phyloP scores from a whole-genome alignment of 2,113 vertebrate genomes.

The Ciconia stormi region DNA sequence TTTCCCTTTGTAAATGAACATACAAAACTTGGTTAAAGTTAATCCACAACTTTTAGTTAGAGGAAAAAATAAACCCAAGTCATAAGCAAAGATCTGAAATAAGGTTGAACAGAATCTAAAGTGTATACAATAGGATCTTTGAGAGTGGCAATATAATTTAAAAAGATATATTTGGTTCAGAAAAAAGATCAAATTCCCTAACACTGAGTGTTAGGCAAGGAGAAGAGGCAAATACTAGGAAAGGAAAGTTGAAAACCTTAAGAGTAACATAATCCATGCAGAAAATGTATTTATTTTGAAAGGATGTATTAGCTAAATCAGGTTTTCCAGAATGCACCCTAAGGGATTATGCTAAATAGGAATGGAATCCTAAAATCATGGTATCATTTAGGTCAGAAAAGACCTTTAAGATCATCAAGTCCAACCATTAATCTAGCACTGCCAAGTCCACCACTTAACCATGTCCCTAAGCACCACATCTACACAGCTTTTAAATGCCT shows the following conservation, averaged over 20 bases:
- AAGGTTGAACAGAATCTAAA: background rate
- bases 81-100: background rate
- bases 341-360: background rate
- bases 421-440: background rate
- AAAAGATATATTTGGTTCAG: background rate
- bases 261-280: background rate
- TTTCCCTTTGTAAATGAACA: background rate
- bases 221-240: background rate
- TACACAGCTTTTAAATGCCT: background rate
- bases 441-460: background rate
- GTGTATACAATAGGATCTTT: background rate
- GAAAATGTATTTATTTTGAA: background rate
- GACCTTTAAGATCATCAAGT: background rate
- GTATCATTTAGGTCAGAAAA: background rate
- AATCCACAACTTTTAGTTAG: background rate
- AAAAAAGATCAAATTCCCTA: background rate
- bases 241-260: background rate
- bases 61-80: background rate
- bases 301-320: background rate
- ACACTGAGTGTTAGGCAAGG: background rate
- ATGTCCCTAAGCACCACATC: rapidly evolving
- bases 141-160: background rate
- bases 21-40: background rate
- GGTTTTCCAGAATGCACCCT: background rate
- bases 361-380: background rate